Base-by-base conservation (phyloP, 2,888 invertebrate species). In the Ichneumoninae sp. region DNA sequence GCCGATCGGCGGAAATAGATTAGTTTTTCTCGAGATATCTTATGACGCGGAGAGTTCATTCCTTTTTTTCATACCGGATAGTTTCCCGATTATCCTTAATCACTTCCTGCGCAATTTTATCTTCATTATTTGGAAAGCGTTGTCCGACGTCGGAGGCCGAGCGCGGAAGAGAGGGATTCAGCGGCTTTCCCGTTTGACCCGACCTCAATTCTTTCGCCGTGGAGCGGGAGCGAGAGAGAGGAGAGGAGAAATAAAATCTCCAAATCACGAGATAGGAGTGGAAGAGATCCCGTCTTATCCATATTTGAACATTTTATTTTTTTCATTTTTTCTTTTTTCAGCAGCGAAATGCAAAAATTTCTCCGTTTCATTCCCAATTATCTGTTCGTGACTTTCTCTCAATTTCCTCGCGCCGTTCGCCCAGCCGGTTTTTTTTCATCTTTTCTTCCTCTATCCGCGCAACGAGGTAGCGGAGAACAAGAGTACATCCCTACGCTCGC, bases 31-130 rank as follows among this genome's bases (percentile, higher is more conserved):
- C 57, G 57, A 4, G 57, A 22, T 26, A 57, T 57, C 26, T 13
- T 10, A 26, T 13, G 57, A 4, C 6, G 26, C 13, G 26, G 26
- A 10, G 57, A 26, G 26, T 26, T 57, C 57, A 5, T 4, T 57
- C 26, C 3, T 54, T 72, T 30, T 62, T 82, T 47, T 26, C 22
- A 57, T 22, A 47, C 30, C 57, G 26, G 65, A 54, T 52, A 69
- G 36, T 70, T 80, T 36, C 68, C 40, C 50, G 44, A 70, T 62
- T 62, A 69, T 71, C 68, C 75, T 83, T 75, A 83, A 83, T 83
- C 83, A 80, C 80, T 72, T 83, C 50, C 60, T 52, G 62, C 68
- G 60, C 76, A 80, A 80, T 80, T 83, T 83, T 60, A 72, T 83
- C 83, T 77, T 76, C 76, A 83, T 83, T 80, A 76, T 80, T 72